These are phyloP conservation scores for Alexandromys fortis DNA, from an alignment of 2,113 vertebrate species.

Conservation along the genomic window DNA sequence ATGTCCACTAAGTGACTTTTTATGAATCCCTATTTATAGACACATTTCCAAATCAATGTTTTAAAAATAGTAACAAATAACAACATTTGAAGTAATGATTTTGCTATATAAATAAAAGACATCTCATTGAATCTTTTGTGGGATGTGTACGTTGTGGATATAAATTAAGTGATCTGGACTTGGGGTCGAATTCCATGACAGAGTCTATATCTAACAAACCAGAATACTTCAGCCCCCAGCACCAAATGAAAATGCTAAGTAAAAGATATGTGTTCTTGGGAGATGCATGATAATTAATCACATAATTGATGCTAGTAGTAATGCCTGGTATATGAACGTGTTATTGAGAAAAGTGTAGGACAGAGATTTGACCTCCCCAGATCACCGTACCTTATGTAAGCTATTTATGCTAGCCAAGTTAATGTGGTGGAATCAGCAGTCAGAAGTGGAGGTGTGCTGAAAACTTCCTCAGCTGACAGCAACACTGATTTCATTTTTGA, in stretches of 20 bases:
- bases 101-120: background rate
- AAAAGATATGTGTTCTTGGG: background rate
- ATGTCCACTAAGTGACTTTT: background rate
- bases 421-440: background rate
- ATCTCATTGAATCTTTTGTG: background rate
- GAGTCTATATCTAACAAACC: too few relatives aligned
- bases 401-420: background rate
- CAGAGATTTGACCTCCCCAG: background rate
- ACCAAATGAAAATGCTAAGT: background rate
- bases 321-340: background rate
- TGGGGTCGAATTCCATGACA: fast-evolving
- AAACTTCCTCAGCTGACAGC: background rate
- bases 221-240: background rate
- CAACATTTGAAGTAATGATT: background rate
- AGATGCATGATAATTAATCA: background rate
- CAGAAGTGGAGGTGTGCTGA: background rate
- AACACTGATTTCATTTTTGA: background rate
- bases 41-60: slow-evolving; percentile 17
- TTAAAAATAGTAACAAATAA: background rate
- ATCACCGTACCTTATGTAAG: background rate
- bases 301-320: background rate
- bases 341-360: background rate
- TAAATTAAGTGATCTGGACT: background rate
- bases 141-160: background rate
- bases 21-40: background rate